phyloP scores from a whole-genome alignment of 30 jellyfish, hydroid and myxozoan genomes.

The Mastigias papua region DNA sequence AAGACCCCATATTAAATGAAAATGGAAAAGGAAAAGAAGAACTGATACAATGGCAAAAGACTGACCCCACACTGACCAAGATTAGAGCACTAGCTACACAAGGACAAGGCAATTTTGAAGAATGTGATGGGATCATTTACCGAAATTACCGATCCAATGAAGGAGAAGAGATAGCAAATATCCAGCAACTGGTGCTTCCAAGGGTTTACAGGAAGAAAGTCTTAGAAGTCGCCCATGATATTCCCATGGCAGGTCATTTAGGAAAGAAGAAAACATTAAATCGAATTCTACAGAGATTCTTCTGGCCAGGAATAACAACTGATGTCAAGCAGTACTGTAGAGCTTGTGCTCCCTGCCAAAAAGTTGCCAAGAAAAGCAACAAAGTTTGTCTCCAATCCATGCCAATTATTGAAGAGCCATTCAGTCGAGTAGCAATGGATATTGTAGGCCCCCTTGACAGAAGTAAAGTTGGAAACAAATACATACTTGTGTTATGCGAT shows the following conservation, averaged over 20 bases:
- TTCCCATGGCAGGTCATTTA: slow-evolving; percentile 44
- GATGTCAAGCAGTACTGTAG: slow-evolving; percentile 19
- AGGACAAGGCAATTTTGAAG: neutral
- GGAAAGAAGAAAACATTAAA: slow-evolving; percentile 44
- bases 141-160: neutral
- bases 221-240: slow-evolving; percentile 22
- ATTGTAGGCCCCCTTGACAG: slow-evolving; percentile 21
- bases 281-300: neutral
- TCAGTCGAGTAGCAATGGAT: slow-evolving; percentile 40
- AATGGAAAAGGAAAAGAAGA: neutral
- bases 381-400: neutral
- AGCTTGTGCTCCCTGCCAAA: slow-evolving; percentile 21
- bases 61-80: neutral
- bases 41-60: neutral
- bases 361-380: slow-evolving; percentile 10
- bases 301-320: slow-evolving; percentile 51
- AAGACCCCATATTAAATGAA: neutral
- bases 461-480: neutral
- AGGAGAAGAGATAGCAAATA: neutral
- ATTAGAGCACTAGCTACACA: neutral
- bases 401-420: slow-evolving; percentile 47
- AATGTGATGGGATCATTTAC: neutral
- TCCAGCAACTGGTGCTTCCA: slow-evolving; percentile 23
- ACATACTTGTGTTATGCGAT: too few relatives aligned
- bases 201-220: slow-evolving; percentile 2